A percentile compares a stretch with the other conserved stretches of the same genome.
Conservation (phyloP, 2,797 vertebrate species). For the Malurus leucopterus region DNA sequence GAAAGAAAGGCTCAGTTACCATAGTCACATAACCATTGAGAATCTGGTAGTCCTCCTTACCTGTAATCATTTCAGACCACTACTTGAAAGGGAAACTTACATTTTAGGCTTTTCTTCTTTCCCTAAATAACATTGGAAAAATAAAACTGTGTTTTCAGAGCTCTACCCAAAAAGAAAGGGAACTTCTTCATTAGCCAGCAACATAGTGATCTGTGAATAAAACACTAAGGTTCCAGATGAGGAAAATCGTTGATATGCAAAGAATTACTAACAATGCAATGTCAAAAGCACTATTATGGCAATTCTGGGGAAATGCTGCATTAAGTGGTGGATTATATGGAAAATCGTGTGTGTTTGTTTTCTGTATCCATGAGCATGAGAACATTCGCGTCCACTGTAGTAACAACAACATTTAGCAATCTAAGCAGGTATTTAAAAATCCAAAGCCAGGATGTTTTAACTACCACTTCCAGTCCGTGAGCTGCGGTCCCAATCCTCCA, state of each 20-base stretch:
- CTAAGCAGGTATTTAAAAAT: constrained; percentile 45
- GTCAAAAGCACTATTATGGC: constrained; percentile 51
- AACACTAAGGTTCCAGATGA: constrained; percentile 50
- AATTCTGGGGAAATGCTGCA: constrained; percentile 54
- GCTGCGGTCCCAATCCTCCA: neutral
- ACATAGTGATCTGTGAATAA: constrained; percentile 61
- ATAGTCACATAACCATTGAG: constrained; percentile 60
- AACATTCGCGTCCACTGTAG: constrained; percentile 38
- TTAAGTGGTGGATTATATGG: constrained; percentile 41
- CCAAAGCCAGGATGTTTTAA: constrained; percentile 61
- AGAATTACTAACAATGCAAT: constrained; percentile 55
- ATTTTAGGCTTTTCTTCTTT: constrained; percentile 41
- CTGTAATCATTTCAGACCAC: constrained; percentile 64
- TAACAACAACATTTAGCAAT: constrained; percentile 8
- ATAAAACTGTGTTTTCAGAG: constrained; percentile 26
- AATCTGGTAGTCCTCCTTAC: constrained; percentile 51
- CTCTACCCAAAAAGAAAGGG: constrained; percentile 44
- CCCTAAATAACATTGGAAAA: constrained; percentile 38
- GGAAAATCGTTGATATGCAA: constrained; percentile 54
- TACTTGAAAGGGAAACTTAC: constrained; percentile 66
- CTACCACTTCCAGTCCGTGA: constrained; percentile 33
- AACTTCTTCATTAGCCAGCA: constrained; percentile 49
- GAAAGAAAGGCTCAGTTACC: constrained; percentile 68
- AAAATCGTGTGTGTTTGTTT: constrained; percentile 29
- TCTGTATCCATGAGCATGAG: constrained; percentile 30